phyloP scores from a whole-genome alignment of 2,113 vertebrate species.

The Pollachius pollachius region DNA sequence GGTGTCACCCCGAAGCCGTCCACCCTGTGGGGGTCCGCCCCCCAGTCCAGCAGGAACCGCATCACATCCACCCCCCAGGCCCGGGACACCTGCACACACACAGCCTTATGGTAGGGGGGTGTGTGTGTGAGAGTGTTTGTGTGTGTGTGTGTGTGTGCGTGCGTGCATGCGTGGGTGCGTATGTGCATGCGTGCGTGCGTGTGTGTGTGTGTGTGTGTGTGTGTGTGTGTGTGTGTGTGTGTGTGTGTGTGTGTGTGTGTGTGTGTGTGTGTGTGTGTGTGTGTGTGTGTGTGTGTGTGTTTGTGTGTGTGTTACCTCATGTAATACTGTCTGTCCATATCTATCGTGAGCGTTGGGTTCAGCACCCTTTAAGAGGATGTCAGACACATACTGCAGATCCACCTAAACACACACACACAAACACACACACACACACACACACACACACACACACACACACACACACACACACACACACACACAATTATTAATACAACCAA shows the following conservation, averaged over 20 bases:
- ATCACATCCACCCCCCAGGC: neutral
- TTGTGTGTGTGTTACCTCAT: constrained; percentile 56
- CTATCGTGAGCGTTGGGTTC: constrained; percentile 62
- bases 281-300: neutral
- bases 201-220: neutral
- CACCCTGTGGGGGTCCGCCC: neutral
- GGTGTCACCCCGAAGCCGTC: neutral
- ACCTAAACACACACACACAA: constrained; percentile 45
- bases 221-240: neutral
- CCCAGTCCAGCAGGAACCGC: neutral
- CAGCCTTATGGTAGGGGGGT: neutral
- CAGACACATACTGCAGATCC: constrained; percentile 56
- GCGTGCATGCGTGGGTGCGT: neutral
- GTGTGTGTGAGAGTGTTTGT: too few species aligned
- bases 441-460: neutral
- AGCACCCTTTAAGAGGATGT: constrained; percentile 52
- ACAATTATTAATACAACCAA: neutral
- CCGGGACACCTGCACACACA: neutral
- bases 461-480: neutral
- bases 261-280: too few species aligned
- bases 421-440: constrained; percentile 1
- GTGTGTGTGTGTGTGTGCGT: too few species aligned
- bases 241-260: neutral
- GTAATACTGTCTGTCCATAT: constrained; percentile 66
- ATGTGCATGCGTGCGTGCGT: too few species aligned